phyloP scores from a whole-genome alignment of 2,888 invertebrate genomes.

The Agriopis leucophaearia region DNA sequence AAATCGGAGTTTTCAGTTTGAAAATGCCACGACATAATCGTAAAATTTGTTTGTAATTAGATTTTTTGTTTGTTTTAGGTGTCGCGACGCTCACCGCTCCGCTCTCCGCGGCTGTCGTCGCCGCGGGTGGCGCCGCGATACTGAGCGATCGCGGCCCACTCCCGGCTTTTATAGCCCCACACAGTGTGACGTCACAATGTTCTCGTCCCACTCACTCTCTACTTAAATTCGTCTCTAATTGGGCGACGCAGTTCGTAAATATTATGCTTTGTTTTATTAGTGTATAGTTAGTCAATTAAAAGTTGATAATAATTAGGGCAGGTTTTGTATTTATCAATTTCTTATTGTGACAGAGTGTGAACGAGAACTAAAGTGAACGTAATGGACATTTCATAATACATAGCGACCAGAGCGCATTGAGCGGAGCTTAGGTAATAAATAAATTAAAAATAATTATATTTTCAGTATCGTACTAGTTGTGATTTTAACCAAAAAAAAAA shows the following conservation, averaged over 20 bases:
- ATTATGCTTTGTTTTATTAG: slow-evolving; percentile 23
- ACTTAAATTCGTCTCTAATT: slow-evolving; percentile 14
- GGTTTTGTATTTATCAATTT: slow-evolving; percentile 19
- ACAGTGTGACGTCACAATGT: slow-evolving; percentile 44
- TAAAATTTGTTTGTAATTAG: neutral
- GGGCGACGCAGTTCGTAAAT: slow-evolving; percentile 12
- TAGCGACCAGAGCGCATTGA: slow-evolving; percentile 35
- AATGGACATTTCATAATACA: slow-evolving; percentile 34
- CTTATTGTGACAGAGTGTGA: slow-evolving; percentile 34
- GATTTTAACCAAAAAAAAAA: slow-evolving; percentile 83
- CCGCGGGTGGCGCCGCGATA: slow-evolving; percentile 81
- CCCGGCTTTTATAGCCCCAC: slow-evolving; percentile 47
- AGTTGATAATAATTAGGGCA: slow-evolving; percentile 29
- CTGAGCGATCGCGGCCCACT: slow-evolving; percentile 66
- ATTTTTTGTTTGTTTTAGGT: slow-evolving; percentile 42
- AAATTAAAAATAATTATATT: slow-evolving; percentile 68
- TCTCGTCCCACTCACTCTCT: slow-evolving; percentile 57
- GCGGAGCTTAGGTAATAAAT: slow-evolving; percentile 67
- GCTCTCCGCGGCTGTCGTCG: slow-evolving; percentile 77
- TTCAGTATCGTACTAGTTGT: slow-evolving; percentile 80
- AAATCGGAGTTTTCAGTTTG: no score
- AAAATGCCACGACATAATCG: neutral
- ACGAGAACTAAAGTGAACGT: slow-evolving; percentile 30
- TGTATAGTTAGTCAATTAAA: slow-evolving; percentile 46
- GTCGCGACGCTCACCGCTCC: slow-evolving; percentile 75